Evolutionary conservation across 2,888 invertebrate genomes (phyloP).

Genomic region (Kuschelorhynchus macadamiae): DNA sequence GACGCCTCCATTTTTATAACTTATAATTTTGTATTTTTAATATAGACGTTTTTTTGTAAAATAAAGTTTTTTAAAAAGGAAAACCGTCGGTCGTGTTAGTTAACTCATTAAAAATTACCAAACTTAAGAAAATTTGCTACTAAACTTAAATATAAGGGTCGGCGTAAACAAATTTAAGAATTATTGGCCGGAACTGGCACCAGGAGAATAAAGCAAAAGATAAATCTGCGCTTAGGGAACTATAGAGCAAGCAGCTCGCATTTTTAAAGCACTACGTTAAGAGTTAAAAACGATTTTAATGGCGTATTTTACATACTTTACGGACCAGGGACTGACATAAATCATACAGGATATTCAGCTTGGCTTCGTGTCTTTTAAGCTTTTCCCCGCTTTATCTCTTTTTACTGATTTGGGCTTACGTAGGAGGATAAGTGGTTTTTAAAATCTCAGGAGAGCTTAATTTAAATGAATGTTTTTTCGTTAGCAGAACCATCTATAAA

Average conservation of each 20-base stretch:
- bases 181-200: slow-evolving; percentile 40
- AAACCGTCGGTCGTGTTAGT: too few species aligned
- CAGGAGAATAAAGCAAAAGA: slow-evolving; percentile 32
- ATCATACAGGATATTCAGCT: slow-evolving; percentile 38
- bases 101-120: too few species aligned
- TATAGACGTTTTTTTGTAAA: too few species aligned
- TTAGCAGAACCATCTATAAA: too few species aligned
- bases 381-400: slow-evolving; percentile 23
- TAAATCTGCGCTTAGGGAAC: slow-evolving; percentile 40
- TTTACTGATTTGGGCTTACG: slow-evolving; percentile 30
- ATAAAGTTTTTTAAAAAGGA: too few species aligned
- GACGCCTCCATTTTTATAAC: too few species aligned
- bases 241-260: slow-evolving; percentile 35
- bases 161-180: slow-evolving; percentile 37
- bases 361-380: slow-evolving; percentile 38
- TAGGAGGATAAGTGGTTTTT: slow-evolving; percentile 25
- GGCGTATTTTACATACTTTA: slow-evolving; percentile 49
- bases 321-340: slow-evolving; percentile 40
- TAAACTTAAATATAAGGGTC: slow-evolving; percentile 21
- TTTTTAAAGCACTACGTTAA: slow-evolving; percentile 45
- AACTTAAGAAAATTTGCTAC: slow-evolving; percentile 6
- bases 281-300: slow-evolving; percentile 48
- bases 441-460: slow-evolving; percentile 4
- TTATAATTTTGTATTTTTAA: too few species aligned
- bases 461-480: too few species aligned